phyloP scores from a whole-genome alignment of 2,113 vertebrate genomes.

The Pelvicachromis taeniatus region DNA sequence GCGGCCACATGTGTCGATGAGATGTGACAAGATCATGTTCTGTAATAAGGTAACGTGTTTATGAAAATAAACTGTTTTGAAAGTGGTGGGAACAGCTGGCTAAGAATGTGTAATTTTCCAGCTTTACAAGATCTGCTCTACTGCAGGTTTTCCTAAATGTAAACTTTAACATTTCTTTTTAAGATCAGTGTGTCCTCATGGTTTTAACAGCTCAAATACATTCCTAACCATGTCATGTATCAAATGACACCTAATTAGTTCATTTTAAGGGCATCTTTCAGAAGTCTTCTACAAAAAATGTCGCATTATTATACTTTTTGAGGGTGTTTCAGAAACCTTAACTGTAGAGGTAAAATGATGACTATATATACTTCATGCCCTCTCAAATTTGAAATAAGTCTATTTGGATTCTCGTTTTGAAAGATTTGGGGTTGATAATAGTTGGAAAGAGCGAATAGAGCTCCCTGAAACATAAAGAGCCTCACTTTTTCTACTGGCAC shows the following conservation, averaged over 20 bases:
- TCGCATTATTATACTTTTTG: not conserved
- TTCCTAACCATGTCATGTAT: not conserved
- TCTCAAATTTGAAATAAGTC: not conserved
- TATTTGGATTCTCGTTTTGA: not conserved
- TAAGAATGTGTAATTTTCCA: not conserved
- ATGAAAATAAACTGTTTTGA: not conserved
- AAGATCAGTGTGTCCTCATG: not conserved
- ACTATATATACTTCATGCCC: accelerated
- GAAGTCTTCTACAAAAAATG: not conserved
- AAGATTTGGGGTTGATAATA: not conserved
- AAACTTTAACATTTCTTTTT: not conserved
- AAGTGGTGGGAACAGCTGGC: not conserved
- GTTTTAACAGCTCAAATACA: not conserved
- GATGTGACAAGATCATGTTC: not conserved
- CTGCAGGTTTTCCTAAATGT: not conserved
- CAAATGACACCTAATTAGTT: not conserved
- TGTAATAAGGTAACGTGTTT: not conserved
- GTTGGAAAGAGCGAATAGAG: not conserved
- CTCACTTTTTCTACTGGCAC: not conserved
- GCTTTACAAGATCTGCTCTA: not conserved
- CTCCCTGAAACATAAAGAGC: not conserved
- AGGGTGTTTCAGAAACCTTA: not conserved
- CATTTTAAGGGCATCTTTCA: not conserved
- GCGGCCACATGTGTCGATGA: not conserved
- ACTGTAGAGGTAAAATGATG: not conserved